phyloP scores from a whole-genome alignment of 2,797 vertebrate species.

The Halcyon smyrnensis region DNA sequence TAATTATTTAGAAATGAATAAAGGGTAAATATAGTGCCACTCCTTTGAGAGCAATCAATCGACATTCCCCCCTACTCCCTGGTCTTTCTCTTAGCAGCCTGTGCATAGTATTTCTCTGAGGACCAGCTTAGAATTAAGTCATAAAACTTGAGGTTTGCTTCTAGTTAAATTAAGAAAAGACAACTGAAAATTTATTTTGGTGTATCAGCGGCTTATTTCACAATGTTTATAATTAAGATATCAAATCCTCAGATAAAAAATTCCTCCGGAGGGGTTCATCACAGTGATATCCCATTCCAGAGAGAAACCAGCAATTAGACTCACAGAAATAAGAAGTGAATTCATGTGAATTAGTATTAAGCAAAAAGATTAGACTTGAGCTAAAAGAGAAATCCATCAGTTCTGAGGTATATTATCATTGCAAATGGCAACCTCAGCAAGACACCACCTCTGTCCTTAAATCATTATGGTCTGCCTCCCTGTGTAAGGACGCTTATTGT shows the following conservation, averaged over 20 bases:
- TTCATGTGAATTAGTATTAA: not conserved
- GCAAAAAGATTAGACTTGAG: not conserved
- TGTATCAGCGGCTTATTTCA: not conserved
- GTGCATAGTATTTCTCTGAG: not conserved
- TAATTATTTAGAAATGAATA: constrained; percentile 36
- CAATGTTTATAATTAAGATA: not conserved
- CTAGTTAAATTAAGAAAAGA: not conserved
- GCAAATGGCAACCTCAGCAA: not conserved
- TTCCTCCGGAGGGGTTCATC: not conserved
- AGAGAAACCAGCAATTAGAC: not conserved
- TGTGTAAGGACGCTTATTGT: not conserved
- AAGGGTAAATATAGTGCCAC: not conserved
- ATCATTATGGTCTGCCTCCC: not conserved
- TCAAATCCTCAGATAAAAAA: not conserved
- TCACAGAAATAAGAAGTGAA: not conserved
- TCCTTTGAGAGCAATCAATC: not conserved
- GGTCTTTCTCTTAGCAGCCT: not conserved
- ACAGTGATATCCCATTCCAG: not conserved
- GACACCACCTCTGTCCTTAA: not conserved
- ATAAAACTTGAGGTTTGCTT: not conserved
- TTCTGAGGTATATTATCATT: not conserved
- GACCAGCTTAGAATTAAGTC: not conserved
- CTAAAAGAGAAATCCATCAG: not conserved
- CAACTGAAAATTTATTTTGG: not conserved
- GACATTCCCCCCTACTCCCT: not conserved